Conservation (phyloP, 92 coral and sea anemone species). For the Muricea muricata region DNA sequence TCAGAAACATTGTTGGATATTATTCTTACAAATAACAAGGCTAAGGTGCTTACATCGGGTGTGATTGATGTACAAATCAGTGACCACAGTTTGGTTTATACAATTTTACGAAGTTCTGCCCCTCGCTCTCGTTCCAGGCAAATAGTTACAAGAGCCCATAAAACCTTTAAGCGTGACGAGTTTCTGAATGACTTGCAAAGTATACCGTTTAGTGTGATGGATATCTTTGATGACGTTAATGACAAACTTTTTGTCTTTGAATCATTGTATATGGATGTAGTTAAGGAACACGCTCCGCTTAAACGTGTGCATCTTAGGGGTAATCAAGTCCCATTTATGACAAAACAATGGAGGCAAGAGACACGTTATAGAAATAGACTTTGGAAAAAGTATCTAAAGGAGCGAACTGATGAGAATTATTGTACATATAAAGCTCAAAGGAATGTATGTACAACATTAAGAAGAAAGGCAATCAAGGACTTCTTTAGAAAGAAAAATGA, state of each 20-base stretch:
- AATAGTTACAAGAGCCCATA: conserved; percentile 47
- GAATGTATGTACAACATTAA: conserved; percentile 48
- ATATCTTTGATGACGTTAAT: conserved; percentile 66
- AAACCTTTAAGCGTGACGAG: conserved; percentile 34
- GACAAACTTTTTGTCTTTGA: conserved; percentile 63
- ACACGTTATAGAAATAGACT: conserved; percentile 42
- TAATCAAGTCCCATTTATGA: conserved; percentile 51
- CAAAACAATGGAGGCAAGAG: conserved; percentile 56
- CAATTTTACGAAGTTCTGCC: not conserved
- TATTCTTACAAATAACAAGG: conserved; percentile 54
- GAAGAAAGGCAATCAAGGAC: conserved; percentile 35
- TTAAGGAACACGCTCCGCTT: conserved; percentile 43
- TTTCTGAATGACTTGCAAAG: conserved; percentile 56
- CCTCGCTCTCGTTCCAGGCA: too few relatives aligned
- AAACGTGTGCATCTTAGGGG: conserved; percentile 50
- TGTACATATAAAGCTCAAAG: conserved; percentile 52
- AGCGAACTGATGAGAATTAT: conserved; percentile 50
- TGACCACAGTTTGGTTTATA: conserved; percentile 54
- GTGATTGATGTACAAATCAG: conserved; percentile 64
- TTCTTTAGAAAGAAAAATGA: conserved; percentile 35
- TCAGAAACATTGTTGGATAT: conserved; percentile 24
- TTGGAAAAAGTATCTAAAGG: conserved; percentile 40
- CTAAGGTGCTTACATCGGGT: conserved; percentile 40
- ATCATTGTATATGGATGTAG: conserved; percentile 21
- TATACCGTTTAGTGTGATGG: conserved; percentile 27